phyloP scores from a whole-genome alignment of 2,797 vertebrate genomes.

The Margarornis squamiger region DNA sequence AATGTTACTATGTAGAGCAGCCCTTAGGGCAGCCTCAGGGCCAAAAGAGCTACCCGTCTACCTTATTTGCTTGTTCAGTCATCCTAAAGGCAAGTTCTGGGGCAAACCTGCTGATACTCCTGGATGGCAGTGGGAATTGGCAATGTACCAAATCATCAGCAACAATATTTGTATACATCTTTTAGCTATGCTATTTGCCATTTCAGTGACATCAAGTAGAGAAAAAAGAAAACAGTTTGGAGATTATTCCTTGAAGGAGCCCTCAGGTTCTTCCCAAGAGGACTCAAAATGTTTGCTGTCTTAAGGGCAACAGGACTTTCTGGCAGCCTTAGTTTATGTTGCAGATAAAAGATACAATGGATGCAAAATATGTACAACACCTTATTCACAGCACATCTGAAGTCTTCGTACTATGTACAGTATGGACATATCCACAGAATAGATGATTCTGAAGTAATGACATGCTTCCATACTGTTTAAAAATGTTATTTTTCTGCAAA shows the following conservation, averaged over 20 bases:
- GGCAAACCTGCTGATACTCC: background rate
- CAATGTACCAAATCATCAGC: background rate
- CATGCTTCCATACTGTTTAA: background rate
- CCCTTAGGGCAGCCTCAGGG: constrained; percentile 23
- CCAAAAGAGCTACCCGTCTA: background rate
- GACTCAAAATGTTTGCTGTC: background rate
- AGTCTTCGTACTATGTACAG: background rate
- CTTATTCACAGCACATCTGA: background rate
- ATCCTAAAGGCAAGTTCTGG: background rate
- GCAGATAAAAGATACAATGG: background rate
- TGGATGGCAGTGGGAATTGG: background rate
- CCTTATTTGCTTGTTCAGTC: background rate
- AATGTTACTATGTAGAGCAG: background rate
- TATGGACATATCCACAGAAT: background rate
- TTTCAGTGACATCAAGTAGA: constrained; percentile 7
- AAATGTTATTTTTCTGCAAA: background rate
- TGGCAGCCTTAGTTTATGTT: background rate
- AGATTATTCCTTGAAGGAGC: constrained; percentile 1
- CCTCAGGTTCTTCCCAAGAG: background rate
- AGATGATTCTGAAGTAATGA: background rate
- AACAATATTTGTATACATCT: background rate
- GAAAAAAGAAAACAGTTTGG: background rate
- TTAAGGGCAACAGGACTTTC: background rate
- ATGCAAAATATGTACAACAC: background rate
- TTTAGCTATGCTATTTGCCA: constrained; percentile 5